Percentiles rank a stretch among this genome's conserved stretches.
Conservation (phyloP, 30 jellyfish, hydroid and myxozoan genomes). For the Hydractinia symbiolongicarpus region DNA sequence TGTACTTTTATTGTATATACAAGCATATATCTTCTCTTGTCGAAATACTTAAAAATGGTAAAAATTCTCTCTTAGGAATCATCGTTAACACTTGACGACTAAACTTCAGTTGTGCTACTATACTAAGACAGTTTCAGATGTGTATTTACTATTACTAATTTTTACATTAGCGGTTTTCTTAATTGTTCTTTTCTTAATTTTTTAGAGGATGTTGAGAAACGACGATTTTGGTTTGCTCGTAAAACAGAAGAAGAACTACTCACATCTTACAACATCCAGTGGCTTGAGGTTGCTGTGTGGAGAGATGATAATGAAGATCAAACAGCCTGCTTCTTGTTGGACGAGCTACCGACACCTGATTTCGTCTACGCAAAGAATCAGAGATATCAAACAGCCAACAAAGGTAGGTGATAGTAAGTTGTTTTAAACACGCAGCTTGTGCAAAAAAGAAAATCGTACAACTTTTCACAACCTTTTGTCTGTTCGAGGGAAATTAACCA, state of each 20-base stretch:
- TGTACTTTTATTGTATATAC: too few relatives aligned
- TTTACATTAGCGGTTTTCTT: too few relatives aligned
- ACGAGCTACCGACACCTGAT: neutral
- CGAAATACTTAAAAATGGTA: too few relatives aligned
- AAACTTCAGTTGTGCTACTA: too few relatives aligned
- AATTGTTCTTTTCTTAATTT: too few relatives aligned
- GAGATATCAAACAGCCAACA: slow-evolving; percentile 30
- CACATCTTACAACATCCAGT: slow-evolving; percentile 52
- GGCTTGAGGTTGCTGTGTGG: slow-evolving; percentile 92
- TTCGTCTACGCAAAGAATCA: neutral
- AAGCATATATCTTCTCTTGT: too few relatives aligned
- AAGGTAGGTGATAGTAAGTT: neutral
- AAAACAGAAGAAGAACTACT: slow-evolving; percentile 71
- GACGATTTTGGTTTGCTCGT: slow-evolving; percentile 33
- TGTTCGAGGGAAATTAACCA: neutral
- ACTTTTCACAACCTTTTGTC: neutral
- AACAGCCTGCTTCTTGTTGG: slow-evolving; percentile 22
- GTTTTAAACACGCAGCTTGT: neutral
- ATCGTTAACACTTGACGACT: too few relatives aligned
- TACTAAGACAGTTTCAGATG: too few relatives aligned
- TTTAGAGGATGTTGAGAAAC: neutral
- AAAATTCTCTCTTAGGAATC: too few relatives aligned
- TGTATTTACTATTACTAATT: too few relatives aligned
- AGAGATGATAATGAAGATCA: slow-evolving; percentile 54
- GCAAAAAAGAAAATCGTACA: neutral